These are phyloP conservation scores for Colletes latitarsis DNA, from an alignment of 1,140 invertebrate species.

Conservation along the genomic window DNA sequence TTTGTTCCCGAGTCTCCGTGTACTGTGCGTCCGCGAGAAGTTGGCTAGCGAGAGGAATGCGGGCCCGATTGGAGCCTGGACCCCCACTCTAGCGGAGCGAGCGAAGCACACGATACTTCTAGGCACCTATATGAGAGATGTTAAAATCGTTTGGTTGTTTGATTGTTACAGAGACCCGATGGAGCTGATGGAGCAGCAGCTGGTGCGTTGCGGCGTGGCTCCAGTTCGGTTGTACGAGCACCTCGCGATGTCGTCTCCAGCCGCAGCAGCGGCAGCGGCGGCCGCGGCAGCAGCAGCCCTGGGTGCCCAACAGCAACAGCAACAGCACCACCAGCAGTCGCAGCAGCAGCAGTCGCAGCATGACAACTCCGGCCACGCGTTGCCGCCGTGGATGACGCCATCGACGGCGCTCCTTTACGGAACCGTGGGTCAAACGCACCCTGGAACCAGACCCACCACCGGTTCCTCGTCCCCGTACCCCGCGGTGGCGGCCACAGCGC, in stretches of 20 bases:
- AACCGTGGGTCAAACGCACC: conserved; percentile 67
- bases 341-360: conserved; percentile 43
- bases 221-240: conserved; percentile 78
- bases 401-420: conserved; percentile 70
- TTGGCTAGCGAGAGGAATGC: too few relatives aligned
- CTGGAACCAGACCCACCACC: conserved; percentile 34
- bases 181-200: conserved; percentile 80
- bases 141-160: background rate
- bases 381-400: conserved; percentile 68
- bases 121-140: background rate
- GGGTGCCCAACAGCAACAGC: conserved; percentile 66
- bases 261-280: conserved; percentile 60
- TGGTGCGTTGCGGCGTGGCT: conserved; percentile 79
- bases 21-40: too few relatives aligned
- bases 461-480: conserved; percentile 72
- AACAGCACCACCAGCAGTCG: conserved; percentile 62
- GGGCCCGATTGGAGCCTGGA: too few relatives aligned
- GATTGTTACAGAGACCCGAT: conserved; percentile 76
- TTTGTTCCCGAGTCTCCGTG: too few relatives aligned
- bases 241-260: conserved; percentile 74
- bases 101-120: too few relatives aligned
- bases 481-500: conserved; percentile 49
- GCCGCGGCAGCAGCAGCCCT: conserved; percentile 61
- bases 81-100: too few relatives aligned
- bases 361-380: conserved; percentile 31